Conservation (phyloP, 2,888 invertebrate species). For the Drosophila yooni region DNA sequence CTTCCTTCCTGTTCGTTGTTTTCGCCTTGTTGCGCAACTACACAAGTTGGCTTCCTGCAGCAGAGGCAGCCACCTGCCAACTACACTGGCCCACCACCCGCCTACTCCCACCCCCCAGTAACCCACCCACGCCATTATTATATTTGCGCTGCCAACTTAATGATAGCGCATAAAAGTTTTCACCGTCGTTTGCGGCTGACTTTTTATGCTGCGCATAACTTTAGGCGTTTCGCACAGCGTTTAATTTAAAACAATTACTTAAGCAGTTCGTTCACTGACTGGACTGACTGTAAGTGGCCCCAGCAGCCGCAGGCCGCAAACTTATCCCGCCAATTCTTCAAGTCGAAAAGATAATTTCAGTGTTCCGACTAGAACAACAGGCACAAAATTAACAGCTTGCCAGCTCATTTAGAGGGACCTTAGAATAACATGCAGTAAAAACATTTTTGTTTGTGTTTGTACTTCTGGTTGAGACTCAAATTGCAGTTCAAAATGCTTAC, state of each 20-base stretch:
- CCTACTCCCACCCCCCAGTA: background rate
- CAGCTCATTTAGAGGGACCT: conserved; percentile 34
- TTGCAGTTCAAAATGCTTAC: conserved; percentile 39
- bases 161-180: conserved; percentile 77
- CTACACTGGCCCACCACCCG: background rate
- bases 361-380: conserved; percentile 9
- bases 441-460: background rate
- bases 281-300: conserved; percentile 33
- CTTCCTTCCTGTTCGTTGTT: conserved; percentile 50
- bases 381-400: conserved; percentile 30
- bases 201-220: conserved; percentile 69
- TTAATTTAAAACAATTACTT: conserved; percentile 81
- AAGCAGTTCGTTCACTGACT: conserved; percentile 27
- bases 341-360: conserved; percentile 11
- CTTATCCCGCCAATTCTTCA: conserved; percentile 13
- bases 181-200: conserved; percentile 49
- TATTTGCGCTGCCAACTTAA: conserved; percentile 71
- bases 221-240: conserved; percentile 71
- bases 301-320: conserved; percentile 9
- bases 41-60: conserved; percentile 47
- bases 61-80: conserved; percentile 11
- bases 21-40: conserved; percentile 49
- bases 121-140: conserved; percentile 54
- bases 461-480: conserved; percentile 6
- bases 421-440: conserved; percentile 22